These are phyloP conservation scores for Melanerpes formicivorus DNA, from an alignment of 2,113 vertebrate species.

Conservation along the genomic window DNA sequence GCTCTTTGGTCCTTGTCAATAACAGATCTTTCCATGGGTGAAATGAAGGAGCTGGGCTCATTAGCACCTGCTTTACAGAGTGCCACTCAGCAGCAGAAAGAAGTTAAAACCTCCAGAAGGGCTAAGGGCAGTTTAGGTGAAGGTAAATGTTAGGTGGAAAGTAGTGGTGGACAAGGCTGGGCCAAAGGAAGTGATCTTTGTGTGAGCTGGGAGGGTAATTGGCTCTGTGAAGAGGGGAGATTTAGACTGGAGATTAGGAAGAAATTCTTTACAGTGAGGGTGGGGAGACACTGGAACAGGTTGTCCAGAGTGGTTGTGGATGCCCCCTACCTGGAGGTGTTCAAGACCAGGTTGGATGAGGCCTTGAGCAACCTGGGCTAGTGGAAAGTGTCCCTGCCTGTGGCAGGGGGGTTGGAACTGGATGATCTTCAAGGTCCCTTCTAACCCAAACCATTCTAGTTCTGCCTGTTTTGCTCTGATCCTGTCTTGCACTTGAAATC, in stretches of 20 bases:
- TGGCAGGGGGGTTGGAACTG: too few species aligned
- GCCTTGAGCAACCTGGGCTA: too few species aligned
- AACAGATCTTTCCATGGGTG: slow-evolving; percentile 9
- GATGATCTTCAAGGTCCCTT: too few species aligned
- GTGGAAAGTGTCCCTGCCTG: too few species aligned
- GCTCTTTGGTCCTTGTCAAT: slow-evolving; percentile 75
- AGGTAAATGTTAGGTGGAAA: not conserved
- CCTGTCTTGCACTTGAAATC: not conserved
- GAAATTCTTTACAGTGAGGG: too few species aligned
- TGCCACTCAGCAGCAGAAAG: not conserved
- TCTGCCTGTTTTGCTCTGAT: not conserved
- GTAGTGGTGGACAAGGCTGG: not conserved
- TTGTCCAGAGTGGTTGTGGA: too few species aligned
- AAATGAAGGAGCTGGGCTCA: not conserved
- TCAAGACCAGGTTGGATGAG: too few species aligned
- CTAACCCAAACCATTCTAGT: too few species aligned
- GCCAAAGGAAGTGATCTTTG: not conserved
- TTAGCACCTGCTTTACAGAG: not conserved
- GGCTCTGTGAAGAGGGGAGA: not conserved
- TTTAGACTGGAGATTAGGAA: too few species aligned
- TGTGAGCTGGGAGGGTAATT: not conserved
- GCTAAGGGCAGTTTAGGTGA: not conserved
- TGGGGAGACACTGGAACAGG: too few species aligned
- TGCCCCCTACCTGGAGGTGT: too few species aligned
- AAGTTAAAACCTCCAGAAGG: not conserved